A percentile compares a stretch with the other conserved stretches of the same genome.
These are phyloP conservation scores for Epinotia nisella DNA, from an alignment of 2,888 invertebrate species.

Conservation along the genomic window DNA sequence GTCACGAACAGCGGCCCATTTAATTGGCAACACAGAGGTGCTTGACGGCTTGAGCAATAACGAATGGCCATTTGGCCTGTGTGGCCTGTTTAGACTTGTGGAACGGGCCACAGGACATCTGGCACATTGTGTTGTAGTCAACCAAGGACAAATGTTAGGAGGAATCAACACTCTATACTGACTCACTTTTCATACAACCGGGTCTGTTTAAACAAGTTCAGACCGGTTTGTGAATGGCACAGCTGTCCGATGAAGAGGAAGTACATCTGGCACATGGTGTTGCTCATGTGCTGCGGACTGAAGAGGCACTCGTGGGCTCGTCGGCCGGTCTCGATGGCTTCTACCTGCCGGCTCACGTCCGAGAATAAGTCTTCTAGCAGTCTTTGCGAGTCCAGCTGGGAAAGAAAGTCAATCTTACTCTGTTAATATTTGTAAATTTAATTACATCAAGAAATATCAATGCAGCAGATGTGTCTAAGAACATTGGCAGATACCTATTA, in stretches of 20 bases:
- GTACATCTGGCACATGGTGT: constrained; percentile 96
- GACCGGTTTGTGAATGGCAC: constrained; percentile 88
- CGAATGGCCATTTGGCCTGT: too few relatives aligned
- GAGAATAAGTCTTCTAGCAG: constrained; percentile 91
- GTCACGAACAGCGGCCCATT: too few relatives aligned
- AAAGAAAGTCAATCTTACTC: background rate
- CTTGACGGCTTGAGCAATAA: too few relatives aligned
- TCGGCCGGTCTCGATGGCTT: constrained; percentile 88
- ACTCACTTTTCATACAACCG: constrained; percentile 90
- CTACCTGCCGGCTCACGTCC: constrained; percentile 91
- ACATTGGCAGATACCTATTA: too few relatives aligned
- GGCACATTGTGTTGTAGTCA: background rate
- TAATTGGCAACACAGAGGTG: too few relatives aligned
- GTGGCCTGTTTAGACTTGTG: too few relatives aligned
- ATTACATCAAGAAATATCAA: too few relatives aligned
- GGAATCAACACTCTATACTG: constrained; percentile 50
- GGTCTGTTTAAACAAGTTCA: constrained; percentile 89
- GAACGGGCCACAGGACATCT: too few relatives aligned
- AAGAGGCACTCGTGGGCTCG: constrained; percentile 94
- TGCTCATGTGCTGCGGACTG: constrained; percentile 94
- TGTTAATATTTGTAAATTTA: too few relatives aligned
- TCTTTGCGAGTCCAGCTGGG: constrained; percentile 87
- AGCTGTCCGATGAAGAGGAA: constrained; percentile 96
- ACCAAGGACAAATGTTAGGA: background rate
- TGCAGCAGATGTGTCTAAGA: too few relatives aligned